Evolutionary conservation across 2,888 invertebrate genomes (phyloP).

Genomic region (Muscina levida): DNA sequence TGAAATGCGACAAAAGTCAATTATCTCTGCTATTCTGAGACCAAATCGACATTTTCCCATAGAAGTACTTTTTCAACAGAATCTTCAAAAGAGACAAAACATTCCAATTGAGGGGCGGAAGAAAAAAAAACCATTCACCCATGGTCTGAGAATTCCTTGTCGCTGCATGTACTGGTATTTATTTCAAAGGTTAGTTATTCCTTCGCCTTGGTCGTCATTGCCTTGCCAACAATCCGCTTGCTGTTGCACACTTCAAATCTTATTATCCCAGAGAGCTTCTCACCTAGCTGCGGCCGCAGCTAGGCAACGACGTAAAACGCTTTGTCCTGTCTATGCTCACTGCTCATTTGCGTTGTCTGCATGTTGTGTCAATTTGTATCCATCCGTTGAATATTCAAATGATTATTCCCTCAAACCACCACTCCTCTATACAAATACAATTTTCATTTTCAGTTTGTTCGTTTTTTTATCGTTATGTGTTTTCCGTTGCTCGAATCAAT

Average conservation of each 20-base stretch:
- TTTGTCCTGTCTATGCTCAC: not conserved
- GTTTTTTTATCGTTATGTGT: not conserved
- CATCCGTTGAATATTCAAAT: not conserved
- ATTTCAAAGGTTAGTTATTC: not conserved
- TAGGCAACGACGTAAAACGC: slow-evolving; percentile 25
- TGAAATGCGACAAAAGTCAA: slow-evolving; percentile 75
- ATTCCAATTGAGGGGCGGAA: not conserved
- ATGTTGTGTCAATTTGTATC: slow-evolving; percentile 12
- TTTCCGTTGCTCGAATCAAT: not conserved
- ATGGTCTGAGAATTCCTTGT: not conserved
- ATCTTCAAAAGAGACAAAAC: slow-evolving; percentile 5
- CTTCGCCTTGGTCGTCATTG: not conserved
- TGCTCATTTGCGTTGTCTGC: slow-evolving; percentile 25
- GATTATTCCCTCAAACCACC: not conserved
- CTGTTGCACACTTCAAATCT: too few relatives aligned
- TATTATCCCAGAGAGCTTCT: slow-evolving; percentile 7
- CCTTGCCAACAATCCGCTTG: not conserved
- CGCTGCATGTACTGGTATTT: not conserved
- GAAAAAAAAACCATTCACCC: slow-evolving; percentile 2
- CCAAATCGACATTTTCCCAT: slow-evolving; percentile 71
- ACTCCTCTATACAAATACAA: not conserved
- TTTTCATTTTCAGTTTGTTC: not conserved
- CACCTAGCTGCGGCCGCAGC: slow-evolving; percentile 1
- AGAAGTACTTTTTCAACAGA: slow-evolving; percentile 25
- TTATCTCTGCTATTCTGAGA: too few relatives aligned